These are phyloP conservation scores for Maylandia zebra DNA, from an alignment of 2,113 vertebrate genomes.

Conservation along the genomic window DNA sequence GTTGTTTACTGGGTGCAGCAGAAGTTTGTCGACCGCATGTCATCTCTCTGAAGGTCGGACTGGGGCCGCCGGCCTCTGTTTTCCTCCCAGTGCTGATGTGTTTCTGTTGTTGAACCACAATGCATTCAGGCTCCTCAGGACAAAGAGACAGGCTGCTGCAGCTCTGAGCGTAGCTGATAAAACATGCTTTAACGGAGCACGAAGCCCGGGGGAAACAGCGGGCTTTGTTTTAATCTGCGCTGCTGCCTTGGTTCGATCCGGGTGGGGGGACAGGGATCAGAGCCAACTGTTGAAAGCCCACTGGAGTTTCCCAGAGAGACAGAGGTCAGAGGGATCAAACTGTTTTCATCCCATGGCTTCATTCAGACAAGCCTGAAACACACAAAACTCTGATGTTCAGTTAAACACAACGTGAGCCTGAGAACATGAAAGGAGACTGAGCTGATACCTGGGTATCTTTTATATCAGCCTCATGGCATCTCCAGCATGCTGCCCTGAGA, in stretches of 20 bases:
- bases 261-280: background rate
- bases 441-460: background rate
- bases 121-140: background rate
- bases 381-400: background rate
- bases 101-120: background rate
- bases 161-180: background rate
- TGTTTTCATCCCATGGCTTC: background rate
- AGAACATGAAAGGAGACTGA: background rate
- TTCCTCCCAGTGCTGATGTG: background rate
- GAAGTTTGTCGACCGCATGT: background rate
- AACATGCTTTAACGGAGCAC: background rate
- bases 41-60: background rate
- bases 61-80: background rate
- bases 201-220: background rate
- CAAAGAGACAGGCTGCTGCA: background rate
- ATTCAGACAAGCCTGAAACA: background rate
- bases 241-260: background rate
- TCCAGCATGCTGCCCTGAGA: background rate
- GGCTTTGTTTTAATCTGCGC: background rate
- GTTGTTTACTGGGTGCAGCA: background rate
- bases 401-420: background rate
- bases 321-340: background rate
- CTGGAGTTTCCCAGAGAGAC: background rate
- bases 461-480: background rate
- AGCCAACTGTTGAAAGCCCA: background rate